phyloP scores from a whole-genome alignment of 2,888 invertebrate genomes.

The Troilus luridus region DNA sequence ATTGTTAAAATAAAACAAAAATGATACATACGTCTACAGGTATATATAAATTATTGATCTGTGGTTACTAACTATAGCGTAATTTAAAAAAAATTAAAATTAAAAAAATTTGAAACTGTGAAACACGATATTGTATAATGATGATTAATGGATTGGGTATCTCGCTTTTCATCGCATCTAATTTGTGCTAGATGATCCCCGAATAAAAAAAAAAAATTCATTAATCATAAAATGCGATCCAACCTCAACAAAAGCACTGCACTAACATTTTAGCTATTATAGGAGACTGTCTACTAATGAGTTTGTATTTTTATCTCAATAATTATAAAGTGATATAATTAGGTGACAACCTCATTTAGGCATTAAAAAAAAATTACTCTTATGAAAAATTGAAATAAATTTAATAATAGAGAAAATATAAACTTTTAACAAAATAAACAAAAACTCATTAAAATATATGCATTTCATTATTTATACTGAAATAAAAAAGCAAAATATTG shows the following conservation, averaged over 20 bases:
- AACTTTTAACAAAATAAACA: too few species aligned
- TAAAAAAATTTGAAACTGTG: neutral
- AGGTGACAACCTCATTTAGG: neutral
- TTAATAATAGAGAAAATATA: too few species aligned
- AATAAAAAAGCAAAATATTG: too few species aligned
- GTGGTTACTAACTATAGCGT: neutral
- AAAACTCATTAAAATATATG: too few species aligned
- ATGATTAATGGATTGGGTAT: constrained; percentile 7
- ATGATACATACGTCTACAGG: too few species aligned
- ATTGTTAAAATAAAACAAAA: too few species aligned
- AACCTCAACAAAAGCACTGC: constrained; percentile 16
- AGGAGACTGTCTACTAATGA: neutral
- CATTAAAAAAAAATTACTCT: too few species aligned
- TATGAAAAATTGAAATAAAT: too few species aligned
- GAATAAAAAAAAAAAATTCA: neutral
- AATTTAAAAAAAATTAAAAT: neutral
- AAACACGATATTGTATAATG: constrained; percentile 8
- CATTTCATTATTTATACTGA: too few species aligned
- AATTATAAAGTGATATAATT: neutral
- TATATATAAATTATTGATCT: neutral
- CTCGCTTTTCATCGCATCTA: constrained; percentile 23
- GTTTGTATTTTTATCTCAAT: neutral
- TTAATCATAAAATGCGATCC: neutral
- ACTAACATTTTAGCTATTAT: neutral
- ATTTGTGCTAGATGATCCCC: neutral